Percentiles rank a stretch among this genome's conserved stretches.
These are phyloP conservation scores for Aegotheles bennettii DNA, from an alignment of 2,113 vertebrate species.

Conservation along the genomic window DNA sequence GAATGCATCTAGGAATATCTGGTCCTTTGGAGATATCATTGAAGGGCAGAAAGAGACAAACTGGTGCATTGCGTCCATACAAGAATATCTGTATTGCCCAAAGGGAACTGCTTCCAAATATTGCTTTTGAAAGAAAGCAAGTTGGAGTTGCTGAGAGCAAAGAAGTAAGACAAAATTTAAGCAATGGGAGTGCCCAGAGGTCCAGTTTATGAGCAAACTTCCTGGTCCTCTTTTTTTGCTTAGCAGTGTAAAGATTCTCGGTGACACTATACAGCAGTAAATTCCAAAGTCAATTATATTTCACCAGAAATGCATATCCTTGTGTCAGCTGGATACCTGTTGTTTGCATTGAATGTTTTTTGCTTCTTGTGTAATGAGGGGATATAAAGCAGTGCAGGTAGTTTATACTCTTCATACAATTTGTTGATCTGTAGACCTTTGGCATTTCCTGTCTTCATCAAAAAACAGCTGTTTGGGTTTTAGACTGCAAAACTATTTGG, in stretches of 20 bases:
- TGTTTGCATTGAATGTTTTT: background rate
- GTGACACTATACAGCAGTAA: background rate
- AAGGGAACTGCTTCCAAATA: background rate
- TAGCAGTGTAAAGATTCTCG: background rate
- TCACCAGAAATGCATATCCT: rapidly evolving
- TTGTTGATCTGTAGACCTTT: background rate
- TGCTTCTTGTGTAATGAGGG: background rate
- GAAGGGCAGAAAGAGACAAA: background rate
- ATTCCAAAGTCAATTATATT: background rate
- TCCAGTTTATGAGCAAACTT: background rate
- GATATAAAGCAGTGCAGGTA: background rate
- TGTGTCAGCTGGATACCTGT: background rate
- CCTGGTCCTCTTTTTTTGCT: background rate
- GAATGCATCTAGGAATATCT: background rate
- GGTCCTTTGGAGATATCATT: background rate
- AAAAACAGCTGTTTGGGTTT: background rate
- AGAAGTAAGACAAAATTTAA: background rate
- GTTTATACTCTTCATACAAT: rapidly evolving
- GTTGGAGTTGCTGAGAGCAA: background rate
- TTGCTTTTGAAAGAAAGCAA: background rate
- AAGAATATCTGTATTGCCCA: background rate
- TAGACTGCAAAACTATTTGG: background rate
- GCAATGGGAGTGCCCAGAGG: background rate
- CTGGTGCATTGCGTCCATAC: background rate
- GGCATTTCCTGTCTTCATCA: background rate